Base-by-base conservation (phyloP, 2,797 vertebrate genomes). In the Tiaroga cobitis region DNA sequence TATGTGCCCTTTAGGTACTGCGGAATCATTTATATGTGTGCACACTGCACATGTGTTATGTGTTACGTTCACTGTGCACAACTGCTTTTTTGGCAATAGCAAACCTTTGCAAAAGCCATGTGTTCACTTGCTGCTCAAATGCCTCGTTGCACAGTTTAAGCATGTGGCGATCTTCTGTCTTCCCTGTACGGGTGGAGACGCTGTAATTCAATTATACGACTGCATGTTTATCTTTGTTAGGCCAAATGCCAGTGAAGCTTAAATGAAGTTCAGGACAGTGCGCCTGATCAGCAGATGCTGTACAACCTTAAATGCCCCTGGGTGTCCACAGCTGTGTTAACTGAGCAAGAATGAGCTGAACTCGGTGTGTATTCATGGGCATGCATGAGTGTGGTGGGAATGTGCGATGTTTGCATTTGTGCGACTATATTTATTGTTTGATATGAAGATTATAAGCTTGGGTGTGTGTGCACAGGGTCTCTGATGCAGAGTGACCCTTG, bases 201-300 rank as follows among this genome's bases (percentile, higher is more conserved):
- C 65, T 89, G 88, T 92, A 91, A 94, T 94, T 93, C 84, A 91
- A 88, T 94, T 92, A 92, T 89, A 89, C 88, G 85, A 87, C 85
- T 87, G 85, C 85, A 89, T 49, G 84, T 91, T 93, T 91, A 88
- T 90, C 90, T 92, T 92, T 93, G 91, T 93, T 92, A 92, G 91
- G 89, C 91, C 91, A 91, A 87, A 93, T 89, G 77, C 16, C 85
- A 82, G 89, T 68, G 19, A 89, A 87, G 90, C 92, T 90, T 87
- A 85, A 90, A 89, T 90, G 89, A 84, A 81, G 89, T 87, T 89
- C 88, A 83, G 89, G 91, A 91, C 89, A 90, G 91, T 83, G 84
- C 86, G 87, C 72, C 18, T 90, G 86, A 92, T 93, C 86, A 91
- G 91, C 93, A 94, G 93, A 93, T 94, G 93, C 91, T 92, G 80